Percentiles rank a stretch among this genome's conserved stretches.
Evolutionary conservation across 2,888 invertebrate genomes (phyloP).

Genomic region (Julus scandinavius): DNA sequence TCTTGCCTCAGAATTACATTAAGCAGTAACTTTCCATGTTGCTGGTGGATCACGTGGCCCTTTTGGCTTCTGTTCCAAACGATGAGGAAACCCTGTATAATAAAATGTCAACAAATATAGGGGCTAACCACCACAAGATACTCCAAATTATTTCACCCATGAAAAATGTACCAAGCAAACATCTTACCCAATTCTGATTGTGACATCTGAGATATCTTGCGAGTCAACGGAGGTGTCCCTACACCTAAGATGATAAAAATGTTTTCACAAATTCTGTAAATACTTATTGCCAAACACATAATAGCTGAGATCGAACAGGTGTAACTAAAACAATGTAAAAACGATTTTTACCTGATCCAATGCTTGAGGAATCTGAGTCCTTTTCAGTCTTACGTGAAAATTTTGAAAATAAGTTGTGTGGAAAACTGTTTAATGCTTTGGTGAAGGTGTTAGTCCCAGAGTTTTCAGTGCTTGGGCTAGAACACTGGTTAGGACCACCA

Average conservation of each 20-base stretch:
- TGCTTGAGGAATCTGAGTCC: conserved; percentile 35
- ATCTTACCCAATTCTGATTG: not conserved
- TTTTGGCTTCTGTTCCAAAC: conserved; percentile 51
- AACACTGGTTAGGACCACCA: not conserved
- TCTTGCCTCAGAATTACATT: not conserved
- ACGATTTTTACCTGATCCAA: conserved; percentile 47
- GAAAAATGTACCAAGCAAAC: not conserved
- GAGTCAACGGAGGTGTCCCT: not conserved
- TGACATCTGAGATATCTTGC: not conserved
- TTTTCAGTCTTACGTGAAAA: conserved; percentile 36
- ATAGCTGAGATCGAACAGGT: no score
- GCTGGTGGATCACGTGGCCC: conserved; percentile 51
- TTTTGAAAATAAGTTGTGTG: conserved; percentile 50
- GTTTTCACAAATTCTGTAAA: not conserved
- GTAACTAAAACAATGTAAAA: no score
- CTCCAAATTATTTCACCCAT: not conserved
- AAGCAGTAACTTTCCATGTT: conserved; percentile 43
- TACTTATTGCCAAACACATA: no score
- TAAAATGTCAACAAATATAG: conserved; percentile 20
- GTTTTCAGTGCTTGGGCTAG: not conserved
- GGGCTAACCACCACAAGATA: not conserved
- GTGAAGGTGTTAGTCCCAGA: not conserved
- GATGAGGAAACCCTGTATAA: conserved; percentile 49
- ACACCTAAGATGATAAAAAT: conserved; percentile 13
- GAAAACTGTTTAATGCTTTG: conserved; percentile 51